Conservation (phyloP, 1,140 invertebrate genomes). For the Aphelinus certus region DNA sequence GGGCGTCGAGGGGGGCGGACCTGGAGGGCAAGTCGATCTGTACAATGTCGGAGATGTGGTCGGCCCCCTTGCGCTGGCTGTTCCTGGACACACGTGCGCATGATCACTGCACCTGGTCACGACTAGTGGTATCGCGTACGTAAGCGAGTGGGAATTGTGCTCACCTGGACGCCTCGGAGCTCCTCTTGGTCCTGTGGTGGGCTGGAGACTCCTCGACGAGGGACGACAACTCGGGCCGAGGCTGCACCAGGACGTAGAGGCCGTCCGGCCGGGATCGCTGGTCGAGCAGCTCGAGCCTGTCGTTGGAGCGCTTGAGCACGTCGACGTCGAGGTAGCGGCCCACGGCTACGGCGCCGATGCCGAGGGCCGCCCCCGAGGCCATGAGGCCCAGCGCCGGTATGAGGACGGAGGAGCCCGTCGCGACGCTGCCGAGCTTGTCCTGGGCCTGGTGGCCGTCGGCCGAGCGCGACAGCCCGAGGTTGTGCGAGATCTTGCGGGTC, state of each 20-base stretch:
- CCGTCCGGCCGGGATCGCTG: too few species aligned
- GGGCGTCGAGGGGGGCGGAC: not conserved
- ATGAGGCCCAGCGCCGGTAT: conserved; percentile 79
- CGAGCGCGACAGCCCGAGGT: conserved; percentile 71
- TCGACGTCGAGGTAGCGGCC: conserved; percentile 76
- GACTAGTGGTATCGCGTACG: too few species aligned
- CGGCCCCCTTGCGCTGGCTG: conserved; percentile 51
- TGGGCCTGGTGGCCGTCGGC: conserved; percentile 65
- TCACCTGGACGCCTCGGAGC: too few species aligned
- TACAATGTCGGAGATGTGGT: conserved; percentile 56
- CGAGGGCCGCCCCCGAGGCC: conserved; percentile 80
- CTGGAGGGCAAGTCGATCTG: conserved; percentile 51
- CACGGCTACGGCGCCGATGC: conserved; percentile 80
- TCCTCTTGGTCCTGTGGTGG: too few species aligned
- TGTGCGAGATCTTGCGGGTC: conserved; percentile 79
- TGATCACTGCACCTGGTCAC: too few species aligned
- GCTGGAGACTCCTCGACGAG: too few species aligned
- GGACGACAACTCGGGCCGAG: too few species aligned
- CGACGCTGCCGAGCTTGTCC: conserved; percentile 76
- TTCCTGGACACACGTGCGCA: not conserved
- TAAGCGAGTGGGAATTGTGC: too few species aligned
- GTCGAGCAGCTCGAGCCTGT: conserved; percentile 34
- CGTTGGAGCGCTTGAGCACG: conserved; percentile 67
- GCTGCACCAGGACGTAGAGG: too few species aligned
- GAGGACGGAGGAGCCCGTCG: conserved; percentile 68